Conservation (phyloP, 1,140 invertebrate genomes). For the Aphis gossypii region DNA sequence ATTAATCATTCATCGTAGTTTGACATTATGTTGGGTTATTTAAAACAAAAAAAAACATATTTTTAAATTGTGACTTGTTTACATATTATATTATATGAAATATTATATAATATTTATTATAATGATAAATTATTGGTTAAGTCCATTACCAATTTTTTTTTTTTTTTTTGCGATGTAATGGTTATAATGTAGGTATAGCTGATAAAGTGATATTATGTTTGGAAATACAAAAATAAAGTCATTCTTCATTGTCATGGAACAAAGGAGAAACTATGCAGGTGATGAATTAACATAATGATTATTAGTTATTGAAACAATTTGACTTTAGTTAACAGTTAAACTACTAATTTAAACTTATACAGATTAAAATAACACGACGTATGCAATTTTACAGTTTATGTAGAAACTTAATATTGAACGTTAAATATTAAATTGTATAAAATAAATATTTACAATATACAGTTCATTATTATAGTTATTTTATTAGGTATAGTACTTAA, state of each 20-base stretch:
- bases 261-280: not conserved
- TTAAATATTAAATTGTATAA: too few relatives aligned
- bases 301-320: not conserved
- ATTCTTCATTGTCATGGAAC: not conserved
- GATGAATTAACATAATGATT: not conserved
- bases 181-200: not conserved
- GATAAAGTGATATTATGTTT: not conserved
- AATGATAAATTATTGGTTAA: not conserved
- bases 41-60: not conserved
- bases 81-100: not conserved
- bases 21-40: not conserved
- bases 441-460: too few relatives aligned
- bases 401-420: not conserved
- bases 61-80: not conserved
- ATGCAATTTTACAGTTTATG: not conserved
- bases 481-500: too few relatives aligned
- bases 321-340: not conserved
- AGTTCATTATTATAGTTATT: too few relatives aligned
- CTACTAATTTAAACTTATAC: not conserved
- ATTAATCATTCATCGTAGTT: not conserved
- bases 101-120: not conserved
- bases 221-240: not conserved
- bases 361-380: not conserved
- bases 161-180: not conserved
- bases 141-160: not conserved